phyloP scores from a whole-genome alignment of 2,888 invertebrate species.

The Drosophila lutescens region DNA sequence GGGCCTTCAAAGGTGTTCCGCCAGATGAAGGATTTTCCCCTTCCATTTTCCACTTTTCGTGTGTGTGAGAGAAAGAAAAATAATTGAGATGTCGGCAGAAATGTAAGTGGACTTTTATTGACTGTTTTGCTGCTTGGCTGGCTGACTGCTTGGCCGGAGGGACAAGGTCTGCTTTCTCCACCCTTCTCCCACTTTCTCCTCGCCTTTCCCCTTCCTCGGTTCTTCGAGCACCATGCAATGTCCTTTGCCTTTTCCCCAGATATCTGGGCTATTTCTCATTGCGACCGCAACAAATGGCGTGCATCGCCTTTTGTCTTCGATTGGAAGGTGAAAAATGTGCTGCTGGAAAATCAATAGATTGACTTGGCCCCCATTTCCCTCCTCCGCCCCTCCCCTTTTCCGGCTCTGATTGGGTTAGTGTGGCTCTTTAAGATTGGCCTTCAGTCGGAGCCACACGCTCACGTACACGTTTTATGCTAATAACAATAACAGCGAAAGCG shows the following conservation, averaged over 20 bases:
- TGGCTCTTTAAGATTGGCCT: constrained; percentile 37
- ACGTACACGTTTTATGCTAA: constrained; percentile 47
- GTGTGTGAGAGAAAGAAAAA: constrained; percentile 47
- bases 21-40: background rate
- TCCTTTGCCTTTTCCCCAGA: constrained; percentile 28
- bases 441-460: constrained; percentile 10
- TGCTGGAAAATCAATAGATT: constrained; percentile 62
- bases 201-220: background rate
- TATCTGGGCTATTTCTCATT: constrained; percentile 18
- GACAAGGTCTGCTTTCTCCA: constrained; percentile 31
- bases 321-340: constrained; percentile 51
- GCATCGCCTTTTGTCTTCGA: constrained; percentile 56
- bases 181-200: constrained; percentile 11
- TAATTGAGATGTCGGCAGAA: constrained; percentile 77
- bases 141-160: constrained; percentile 35
- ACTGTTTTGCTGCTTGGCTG: constrained; percentile 63
- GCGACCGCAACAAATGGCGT: constrained; percentile 51
- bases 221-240: constrained; percentile 51
- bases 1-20: constrained; percentile 14
- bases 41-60: background rate
- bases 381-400: background rate
- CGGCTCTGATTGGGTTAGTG: constrained; percentile 16
- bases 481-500: constrained; percentile 30
- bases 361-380: constrained; percentile 22
- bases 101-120: constrained; percentile 78